Evolutionary conservation across 2,888 invertebrate species (phyloP).

Genomic region (Mechanitis messenoides): DNA sequence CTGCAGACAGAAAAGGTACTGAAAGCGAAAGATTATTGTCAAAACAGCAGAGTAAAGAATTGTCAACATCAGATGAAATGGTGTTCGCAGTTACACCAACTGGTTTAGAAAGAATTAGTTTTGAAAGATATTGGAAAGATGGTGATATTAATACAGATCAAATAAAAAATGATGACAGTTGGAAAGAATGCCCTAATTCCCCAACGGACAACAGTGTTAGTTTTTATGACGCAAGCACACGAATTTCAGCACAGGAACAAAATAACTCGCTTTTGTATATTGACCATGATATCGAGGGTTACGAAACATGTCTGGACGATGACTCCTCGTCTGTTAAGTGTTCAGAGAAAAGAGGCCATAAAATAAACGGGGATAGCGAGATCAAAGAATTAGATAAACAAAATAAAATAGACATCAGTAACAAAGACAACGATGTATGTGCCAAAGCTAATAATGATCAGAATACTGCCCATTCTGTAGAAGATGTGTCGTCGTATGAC

Average conservation of each 20-base stretch:
- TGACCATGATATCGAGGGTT: conserved; percentile 74
- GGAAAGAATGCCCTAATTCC: conserved; percentile 64
- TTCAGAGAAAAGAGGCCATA: conserved; percentile 57
- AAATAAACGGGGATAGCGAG: conserved; percentile 56
- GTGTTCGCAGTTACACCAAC: conserved; percentile 73
- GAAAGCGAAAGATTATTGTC: conserved; percentile 51
- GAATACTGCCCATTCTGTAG: conserved; percentile 43
- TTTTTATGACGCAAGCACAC: conserved; percentile 51
- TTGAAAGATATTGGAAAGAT: conserved; percentile 71
- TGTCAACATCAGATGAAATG: conserved; percentile 74
- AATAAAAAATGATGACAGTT: conserved; percentile 63
- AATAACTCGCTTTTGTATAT: conserved; percentile 62
- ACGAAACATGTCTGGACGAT: conserved; percentile 80
- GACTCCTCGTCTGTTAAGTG: conserved; percentile 66
- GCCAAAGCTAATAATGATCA: conserved; percentile 51
- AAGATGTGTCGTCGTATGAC: conserved; percentile 49
- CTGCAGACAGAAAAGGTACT: conserved; percentile 43
- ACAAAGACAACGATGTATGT: conserved; percentile 59
- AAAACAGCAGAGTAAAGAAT: conserved; percentile 70
- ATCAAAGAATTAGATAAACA: conserved; percentile 68
- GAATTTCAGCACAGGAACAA: conserved; percentile 62
- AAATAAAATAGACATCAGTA: conserved; percentile 53
- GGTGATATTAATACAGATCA: conserved; percentile 50
- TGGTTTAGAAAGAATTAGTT: conserved; percentile 70
- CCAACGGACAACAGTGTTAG: conserved; percentile 51